Conservation (phyloP, 2,797 vertebrate species). For the Melanotaenia nigrans region DNA sequence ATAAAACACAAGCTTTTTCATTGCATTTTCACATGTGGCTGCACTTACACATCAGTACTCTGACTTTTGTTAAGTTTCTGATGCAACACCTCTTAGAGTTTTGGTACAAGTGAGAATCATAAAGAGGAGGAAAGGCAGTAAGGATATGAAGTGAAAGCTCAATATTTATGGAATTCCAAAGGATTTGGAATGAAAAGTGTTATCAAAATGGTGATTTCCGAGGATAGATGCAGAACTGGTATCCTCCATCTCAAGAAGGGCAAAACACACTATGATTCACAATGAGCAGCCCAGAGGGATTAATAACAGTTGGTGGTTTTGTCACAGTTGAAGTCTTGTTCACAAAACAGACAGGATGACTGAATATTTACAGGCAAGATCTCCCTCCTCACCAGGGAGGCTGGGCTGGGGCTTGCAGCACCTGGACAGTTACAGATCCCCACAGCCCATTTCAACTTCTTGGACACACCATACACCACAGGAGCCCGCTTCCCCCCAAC, state of each 20-base stretch:
- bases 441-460: slow-evolving; percentile 67
- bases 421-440: slow-evolving; percentile 81
- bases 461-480: slow-evolving; percentile 59
- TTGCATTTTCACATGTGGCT: slow-evolving; percentile 64
- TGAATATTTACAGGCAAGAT: slow-evolving; percentile 69
- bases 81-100: slow-evolving; percentile 54
- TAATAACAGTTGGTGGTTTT: slow-evolving; percentile 65
- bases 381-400: slow-evolving; percentile 58
- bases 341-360: slow-evolving; percentile 48
- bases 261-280: slow-evolving; percentile 34
- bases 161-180: slow-evolving; percentile 66
- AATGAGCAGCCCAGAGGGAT: slow-evolving; percentile 41
- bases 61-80: slow-evolving; percentile 62
- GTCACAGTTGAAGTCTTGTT: slow-evolving; percentile 55
- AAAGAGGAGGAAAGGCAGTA: slow-evolving; percentile 42
- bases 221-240: slow-evolving; percentile 31
- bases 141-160: slow-evolving; percentile 32
- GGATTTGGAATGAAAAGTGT: slow-evolving; percentile 49
- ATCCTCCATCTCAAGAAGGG: slow-evolving; percentile 46
- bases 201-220: slow-evolving; percentile 31
- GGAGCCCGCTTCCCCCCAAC: slow-evolving; percentile 37
- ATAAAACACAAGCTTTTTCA: slow-evolving; percentile 77
- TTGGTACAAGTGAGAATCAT: slow-evolving; percentile 37
- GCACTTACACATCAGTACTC: slow-evolving; percentile 53
- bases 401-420: slow-evolving; percentile 60